phyloP scores from a whole-genome alignment of 2,888 invertebrate genomes.

The Opisthograptis luteolata region DNA sequence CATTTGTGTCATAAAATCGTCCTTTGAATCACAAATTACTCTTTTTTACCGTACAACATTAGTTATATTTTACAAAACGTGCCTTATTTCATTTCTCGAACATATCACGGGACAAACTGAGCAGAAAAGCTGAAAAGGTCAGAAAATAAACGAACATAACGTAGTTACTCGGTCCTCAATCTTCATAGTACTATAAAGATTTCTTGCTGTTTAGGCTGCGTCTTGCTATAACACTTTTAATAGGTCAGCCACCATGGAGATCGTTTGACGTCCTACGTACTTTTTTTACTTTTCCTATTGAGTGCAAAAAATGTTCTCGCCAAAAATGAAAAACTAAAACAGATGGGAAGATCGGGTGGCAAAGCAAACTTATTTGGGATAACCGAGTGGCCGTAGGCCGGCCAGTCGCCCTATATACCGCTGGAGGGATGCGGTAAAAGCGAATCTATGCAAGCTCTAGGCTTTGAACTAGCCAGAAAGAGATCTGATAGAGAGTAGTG shows the following conservation, averaged over 20 bases:
- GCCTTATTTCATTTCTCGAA: constrained; percentile 24
- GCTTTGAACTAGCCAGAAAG: too few relatives aligned
- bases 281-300: constrained; percentile 4
- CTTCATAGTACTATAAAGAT: constrained; percentile 38
- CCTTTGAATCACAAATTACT: not conserved
- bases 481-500: too few relatives aligned
- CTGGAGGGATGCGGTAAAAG: too few relatives aligned
- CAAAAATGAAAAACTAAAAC: too few relatives aligned
- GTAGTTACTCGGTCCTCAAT: constrained; percentile 32
- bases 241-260: constrained; percentile 20
- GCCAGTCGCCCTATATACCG: too few relatives aligned
- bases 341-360: too few relatives aligned
- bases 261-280: constrained; percentile 11
- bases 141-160: constrained; percentile 35
- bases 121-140: constrained; percentile 40
- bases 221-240: constrained; percentile 32
- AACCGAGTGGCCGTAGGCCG: too few relatives aligned
- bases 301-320: too few relatives aligned
- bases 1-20: too few relatives aligned
- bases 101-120: constrained; percentile 35
- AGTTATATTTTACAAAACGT: constrained; percentile 2
- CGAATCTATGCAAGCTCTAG: too few relatives aligned
- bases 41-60: not conserved
- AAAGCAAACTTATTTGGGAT: too few relatives aligned
- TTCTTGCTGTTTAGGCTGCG: constrained; percentile 26